A percentile compares a stretch with the other conserved stretches of the same genome.
These are phyloP conservation scores for Isurus oxyrinchus DNA, from an alignment of 2,113 vertebrate genomes.

Conservation along the genomic window DNA sequence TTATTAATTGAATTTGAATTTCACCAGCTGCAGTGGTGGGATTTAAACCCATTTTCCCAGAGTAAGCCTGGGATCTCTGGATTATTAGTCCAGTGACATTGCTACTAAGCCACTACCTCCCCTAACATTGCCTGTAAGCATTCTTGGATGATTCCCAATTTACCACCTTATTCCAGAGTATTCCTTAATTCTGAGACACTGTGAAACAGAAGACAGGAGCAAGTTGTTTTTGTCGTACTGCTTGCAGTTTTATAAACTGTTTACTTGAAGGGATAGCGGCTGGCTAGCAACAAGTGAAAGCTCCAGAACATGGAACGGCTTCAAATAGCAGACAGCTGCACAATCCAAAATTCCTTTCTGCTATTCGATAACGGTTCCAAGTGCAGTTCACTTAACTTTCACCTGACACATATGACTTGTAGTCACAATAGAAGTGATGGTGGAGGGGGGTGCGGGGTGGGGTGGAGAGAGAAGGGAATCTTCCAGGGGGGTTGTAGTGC, in stretches of 20 bases:
- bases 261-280: neutral
- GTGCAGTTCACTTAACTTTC: neutral
- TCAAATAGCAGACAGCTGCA: conserved; percentile 25
- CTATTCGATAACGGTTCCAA: conserved; percentile 1
- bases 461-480: neutral
- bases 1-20: too few relatives aligned
- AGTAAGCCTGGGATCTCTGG: too few relatives aligned
- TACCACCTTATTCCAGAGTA: neutral
- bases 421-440: neutral
- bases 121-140: neutral
- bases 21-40: too few relatives aligned
- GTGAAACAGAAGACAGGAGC: neutral
- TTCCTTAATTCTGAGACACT: neutral
- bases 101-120: too few relatives aligned
- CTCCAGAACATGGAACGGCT: neutral
- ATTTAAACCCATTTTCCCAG: too few relatives aligned
- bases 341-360: neutral
- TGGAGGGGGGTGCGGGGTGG: neutral
- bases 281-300: conserved; percentile 16
- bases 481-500: neutral
- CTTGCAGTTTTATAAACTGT: conserved; percentile 1
- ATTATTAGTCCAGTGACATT: too few relatives aligned
- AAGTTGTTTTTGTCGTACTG: neutral
- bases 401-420: neutral
- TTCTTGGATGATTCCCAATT: neutral